These are phyloP conservation scores for Tyto alba DNA, from an alignment of 2,113 vertebrate species.

Conservation along the genomic window DNA sequence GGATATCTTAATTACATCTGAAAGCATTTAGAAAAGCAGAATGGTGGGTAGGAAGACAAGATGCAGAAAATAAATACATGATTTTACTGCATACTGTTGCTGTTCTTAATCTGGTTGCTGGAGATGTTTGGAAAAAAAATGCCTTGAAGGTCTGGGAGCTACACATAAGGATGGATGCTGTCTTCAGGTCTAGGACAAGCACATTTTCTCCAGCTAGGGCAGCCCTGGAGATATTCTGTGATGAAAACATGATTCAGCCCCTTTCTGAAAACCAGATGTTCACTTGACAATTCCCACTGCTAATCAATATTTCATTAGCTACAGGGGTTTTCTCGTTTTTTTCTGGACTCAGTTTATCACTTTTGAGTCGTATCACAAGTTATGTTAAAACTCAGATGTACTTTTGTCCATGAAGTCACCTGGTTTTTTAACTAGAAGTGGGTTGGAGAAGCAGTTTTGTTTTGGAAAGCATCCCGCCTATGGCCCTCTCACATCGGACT, in stretches of 20 bases:
- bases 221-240: neutral
- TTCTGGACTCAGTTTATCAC: neutral
- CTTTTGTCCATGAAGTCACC: neutral
- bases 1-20: neutral
- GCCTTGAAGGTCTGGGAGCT: neutral
- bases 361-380: neutral
- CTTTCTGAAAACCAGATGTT: neutral
- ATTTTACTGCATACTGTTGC: neutral
- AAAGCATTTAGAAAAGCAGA: neutral
- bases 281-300: neutral
- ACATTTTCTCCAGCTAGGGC: neutral
- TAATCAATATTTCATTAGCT: neutral
- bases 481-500: neutral
- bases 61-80: neutral
- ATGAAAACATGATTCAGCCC: neutral
- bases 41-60: neutral
- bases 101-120: neutral
- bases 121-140: neutral
- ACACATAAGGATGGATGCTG: neutral
- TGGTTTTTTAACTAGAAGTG: neutral
- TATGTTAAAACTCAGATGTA: neutral
- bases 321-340: neutral
- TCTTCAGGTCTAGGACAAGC: neutral
- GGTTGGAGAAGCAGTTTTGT: neutral
- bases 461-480: neutral